phyloP scores from a whole-genome alignment of 1,140 invertebrate genomes.

The Phthorimaea operculella region DNA sequence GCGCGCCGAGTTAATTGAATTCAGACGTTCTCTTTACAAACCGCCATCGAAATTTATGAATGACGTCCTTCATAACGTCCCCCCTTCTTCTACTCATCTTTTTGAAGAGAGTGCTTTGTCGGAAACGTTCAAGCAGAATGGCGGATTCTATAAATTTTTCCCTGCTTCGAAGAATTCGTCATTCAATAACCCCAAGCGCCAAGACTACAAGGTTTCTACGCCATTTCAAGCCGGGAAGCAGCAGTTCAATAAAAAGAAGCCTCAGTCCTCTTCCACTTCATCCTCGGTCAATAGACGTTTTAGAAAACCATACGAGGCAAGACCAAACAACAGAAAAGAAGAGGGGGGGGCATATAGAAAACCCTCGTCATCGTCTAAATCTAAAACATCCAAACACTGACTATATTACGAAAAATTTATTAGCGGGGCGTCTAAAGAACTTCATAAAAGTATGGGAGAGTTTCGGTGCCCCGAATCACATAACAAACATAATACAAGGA shows the following conservation, averaged over 20 bases:
- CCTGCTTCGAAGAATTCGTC: background rate
- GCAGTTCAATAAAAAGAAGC: background rate
- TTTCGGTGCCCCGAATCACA: background rate
- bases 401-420: background rate
- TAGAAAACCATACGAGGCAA: background rate
- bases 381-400: background rate
- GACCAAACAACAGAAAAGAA: constrained; percentile 1
- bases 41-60: background rate
- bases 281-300: background rate
- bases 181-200: background rate
- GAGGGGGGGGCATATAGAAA: background rate
- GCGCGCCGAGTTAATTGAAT: constrained; percentile 3
- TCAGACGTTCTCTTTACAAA: background rate
- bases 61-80: background rate
- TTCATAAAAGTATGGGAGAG: background rate
- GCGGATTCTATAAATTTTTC: constrained; percentile 1
- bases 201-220: background rate
- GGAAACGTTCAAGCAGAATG: background rate
- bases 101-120: background rate
- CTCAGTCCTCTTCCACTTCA: background rate
- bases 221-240: background rate
- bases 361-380: background rate
- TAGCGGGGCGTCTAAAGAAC: constrained; percentile 1
- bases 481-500: background rate
- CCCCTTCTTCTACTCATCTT: constrained; percentile 2